Percentiles rank a stretch among this genome's conserved stretches.
Conservation (phyloP, 2,888 invertebrate species). For the Hypomecis punctinalis region DNA sequence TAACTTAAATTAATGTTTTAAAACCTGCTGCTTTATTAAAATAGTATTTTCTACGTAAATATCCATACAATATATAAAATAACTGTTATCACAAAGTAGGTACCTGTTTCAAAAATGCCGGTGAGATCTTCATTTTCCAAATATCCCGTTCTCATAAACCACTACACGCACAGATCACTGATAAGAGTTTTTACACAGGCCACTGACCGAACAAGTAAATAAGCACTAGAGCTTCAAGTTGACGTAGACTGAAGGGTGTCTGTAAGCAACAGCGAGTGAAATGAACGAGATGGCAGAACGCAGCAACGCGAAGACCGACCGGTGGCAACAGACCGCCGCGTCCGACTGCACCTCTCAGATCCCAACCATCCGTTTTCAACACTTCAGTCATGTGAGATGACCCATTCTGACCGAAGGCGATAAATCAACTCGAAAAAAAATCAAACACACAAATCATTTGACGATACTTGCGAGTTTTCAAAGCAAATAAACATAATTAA, state of each 20-base stretch:
- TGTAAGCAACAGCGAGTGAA: not conserved
- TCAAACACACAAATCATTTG: slow-evolving; percentile 12
- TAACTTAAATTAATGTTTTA: too few species aligned
- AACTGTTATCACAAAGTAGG: slow-evolving; percentile 1
- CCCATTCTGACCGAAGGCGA: slow-evolving; percentile 28
- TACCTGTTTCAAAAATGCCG: slow-evolving; percentile 73
- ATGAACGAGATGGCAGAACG: slow-evolving; percentile 21
- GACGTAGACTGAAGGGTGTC: not conserved
- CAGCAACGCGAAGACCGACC: slow-evolving; percentile 40
- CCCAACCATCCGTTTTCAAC: slow-evolving; percentile 53
- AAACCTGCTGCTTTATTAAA: too few species aligned
- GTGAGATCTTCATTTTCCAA: slow-evolving; percentile 50
- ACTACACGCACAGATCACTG: slow-evolving; percentile 7
- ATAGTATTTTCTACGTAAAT: not conserved
- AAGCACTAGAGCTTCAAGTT: not conserved
- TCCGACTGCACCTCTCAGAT: slow-evolving; percentile 52
- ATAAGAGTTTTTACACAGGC: slow-evolving; percentile 4
- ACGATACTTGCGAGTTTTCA: slow-evolving; percentile 4
- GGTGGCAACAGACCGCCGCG: slow-evolving; percentile 49
- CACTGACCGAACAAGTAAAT: not conserved
- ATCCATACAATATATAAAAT: not conserved
- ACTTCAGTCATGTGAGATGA: slow-evolving; percentile 59
- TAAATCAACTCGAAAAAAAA: slow-evolving; percentile 30
- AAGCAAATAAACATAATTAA: not conserved
- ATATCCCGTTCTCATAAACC: slow-evolving; percentile 14